Evolutionary conservation across 2,888 invertebrate genomes (phyloP), one percentile per base, ranked within the genome.

Genomic region (Tachina lurida): DNA sequence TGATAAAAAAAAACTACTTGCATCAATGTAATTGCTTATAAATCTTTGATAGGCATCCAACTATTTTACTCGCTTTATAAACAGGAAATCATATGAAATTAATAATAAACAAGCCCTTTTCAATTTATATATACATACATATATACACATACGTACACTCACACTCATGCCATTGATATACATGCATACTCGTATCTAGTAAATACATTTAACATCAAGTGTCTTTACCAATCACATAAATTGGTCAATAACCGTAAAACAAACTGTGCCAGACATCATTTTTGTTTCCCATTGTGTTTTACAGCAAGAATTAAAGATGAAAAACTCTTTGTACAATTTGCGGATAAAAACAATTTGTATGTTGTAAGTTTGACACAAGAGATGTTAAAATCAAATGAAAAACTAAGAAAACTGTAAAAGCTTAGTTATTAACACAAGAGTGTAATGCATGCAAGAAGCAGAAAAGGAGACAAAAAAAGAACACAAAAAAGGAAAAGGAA

Each of bases 211-310:
- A 2, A 54, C 45, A 19, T 13, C 54, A 52, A 70, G 41, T 47
- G 15, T 52, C n/a, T 52, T 60, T 13, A 43, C 12, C 45, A 56
- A 79, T 82, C 54, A 68, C 60, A 31, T 54, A 54, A 81, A 75
- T 54, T 68, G 62, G 43, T 52, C 54, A 81, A 58, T 75, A 68
- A 60, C 52, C 77, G 41, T 60, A 68, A 70, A 68, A 43, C 47
- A 70, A 52, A 60, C 10, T 49, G 62, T 41, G 7, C 12, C 52
- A 41, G 49, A 63, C 9, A 39, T 49, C n/a, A n/a, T 19, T 19
- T 41, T 39, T 56, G 43, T 43, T 22, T 22, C 43, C 9, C 0
- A 13, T 47, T 47, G 13, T 47, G 12, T 3, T 7, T 52, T 15
- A 13, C 5, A 9, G 43, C 17, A 12, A 2, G 9, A 10, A n/a